phyloP scores from a whole-genome alignment of 2,113 vertebrate species.

The Oreochromis niloticus region DNA sequence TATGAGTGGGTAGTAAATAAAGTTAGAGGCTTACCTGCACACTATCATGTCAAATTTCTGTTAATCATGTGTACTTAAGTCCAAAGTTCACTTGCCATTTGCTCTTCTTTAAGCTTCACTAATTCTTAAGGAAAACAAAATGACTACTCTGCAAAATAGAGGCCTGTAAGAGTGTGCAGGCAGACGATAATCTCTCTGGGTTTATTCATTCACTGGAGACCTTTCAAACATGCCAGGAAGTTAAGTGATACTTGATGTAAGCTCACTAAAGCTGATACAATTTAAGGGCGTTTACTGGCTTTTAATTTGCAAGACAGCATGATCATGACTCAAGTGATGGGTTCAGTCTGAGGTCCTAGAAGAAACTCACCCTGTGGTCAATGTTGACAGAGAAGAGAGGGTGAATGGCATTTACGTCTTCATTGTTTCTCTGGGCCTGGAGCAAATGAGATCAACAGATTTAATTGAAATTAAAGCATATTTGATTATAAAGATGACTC shows the following conservation, averaged over 20 bases:
- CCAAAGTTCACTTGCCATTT: background rate
- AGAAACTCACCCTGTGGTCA: constrained; percentile 83
- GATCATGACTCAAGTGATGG: background rate
- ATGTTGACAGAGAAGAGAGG: constrained; percentile 87
- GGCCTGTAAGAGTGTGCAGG: background rate
- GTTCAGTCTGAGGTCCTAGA: background rate
- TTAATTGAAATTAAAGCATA: background rate
- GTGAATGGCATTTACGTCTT: constrained; percentile 80
- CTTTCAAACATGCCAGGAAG: background rate
- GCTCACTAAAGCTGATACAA: background rate
- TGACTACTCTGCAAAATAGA: background rate
- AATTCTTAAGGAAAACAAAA: background rate
- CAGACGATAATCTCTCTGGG: background rate
- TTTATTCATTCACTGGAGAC: background rate
- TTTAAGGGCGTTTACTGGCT: background rate
- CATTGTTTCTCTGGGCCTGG: constrained; percentile 90
- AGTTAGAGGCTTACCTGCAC: background rate
- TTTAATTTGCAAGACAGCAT: background rate
- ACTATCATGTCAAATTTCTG: background rate
- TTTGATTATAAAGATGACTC: background rate
- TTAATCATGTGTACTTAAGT: background rate
- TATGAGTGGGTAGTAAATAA: background rate
- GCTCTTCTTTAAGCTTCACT: background rate
- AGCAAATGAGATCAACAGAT: background rate
- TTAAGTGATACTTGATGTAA: background rate